Conservation (phyloP, 1,140 invertebrate genomes). For the Rhopalosiphum padi region DNA sequence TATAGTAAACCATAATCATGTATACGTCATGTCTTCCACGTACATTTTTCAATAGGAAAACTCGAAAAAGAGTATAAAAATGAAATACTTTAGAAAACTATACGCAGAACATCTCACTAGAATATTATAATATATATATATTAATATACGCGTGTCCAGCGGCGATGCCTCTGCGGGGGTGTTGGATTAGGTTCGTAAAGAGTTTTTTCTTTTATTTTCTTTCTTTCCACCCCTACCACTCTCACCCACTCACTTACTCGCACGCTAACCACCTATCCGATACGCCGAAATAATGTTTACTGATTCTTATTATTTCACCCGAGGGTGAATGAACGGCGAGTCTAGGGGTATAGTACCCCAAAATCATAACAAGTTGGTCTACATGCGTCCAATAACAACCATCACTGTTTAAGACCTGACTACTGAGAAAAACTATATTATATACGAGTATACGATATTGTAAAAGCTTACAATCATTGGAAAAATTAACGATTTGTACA, state of each 20-base stretch:
- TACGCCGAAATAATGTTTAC: constrained; percentile 30
- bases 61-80: neutral
- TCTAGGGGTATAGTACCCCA: neutral
- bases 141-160: neutral
- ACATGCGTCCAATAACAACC: neutral
- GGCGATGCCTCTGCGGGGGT: neutral
- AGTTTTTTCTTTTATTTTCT: neutral
- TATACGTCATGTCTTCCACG: neutral
- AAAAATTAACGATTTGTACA: neutral
- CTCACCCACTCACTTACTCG: neutral
- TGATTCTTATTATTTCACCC: constrained; percentile 33
- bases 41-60: neutral
- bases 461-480: neutral
- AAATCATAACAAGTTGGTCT: neutral
- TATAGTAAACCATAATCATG: neutral
- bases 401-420: neutral
- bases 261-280: neutral
- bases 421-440: neutral
- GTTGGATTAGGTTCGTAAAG: neutral
- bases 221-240: neutral
- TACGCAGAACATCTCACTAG: neutral
- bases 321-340: neutral
- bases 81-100: constrained; percentile 33
- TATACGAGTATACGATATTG: neutral
- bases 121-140: neutral